phyloP scores from a whole-genome alignment of 2,888 invertebrate species.

The Dendrolimus pini region DNA sequence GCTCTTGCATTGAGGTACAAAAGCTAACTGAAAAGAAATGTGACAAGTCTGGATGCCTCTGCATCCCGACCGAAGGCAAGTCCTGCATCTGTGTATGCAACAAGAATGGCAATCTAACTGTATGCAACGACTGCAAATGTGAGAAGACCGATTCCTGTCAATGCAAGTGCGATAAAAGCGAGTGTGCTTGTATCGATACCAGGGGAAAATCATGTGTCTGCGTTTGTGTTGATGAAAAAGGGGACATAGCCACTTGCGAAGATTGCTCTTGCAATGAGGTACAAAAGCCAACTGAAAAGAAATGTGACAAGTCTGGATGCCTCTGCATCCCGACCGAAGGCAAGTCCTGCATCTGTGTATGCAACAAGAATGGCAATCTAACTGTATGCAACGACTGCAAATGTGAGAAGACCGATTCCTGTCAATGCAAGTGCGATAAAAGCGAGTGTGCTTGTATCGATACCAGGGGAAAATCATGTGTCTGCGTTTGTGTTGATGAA shows the following conservation, averaged over 20 bases:
- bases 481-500: constrained; percentile 14
- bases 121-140: constrained; percentile 21
- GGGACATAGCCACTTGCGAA: constrained; percentile 11
- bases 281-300: neutral
- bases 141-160: neutral
- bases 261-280: neutral
- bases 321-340: constrained; percentile 1
- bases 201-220: constrained; percentile 18
- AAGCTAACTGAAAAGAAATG: constrained; percentile 13
- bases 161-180: constrained; percentile 19
- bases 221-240: constrained; percentile 11
- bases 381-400: neutral
- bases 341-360: neutral
- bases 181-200: constrained; percentile 18
- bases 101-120: constrained; percentile 11
- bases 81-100: constrained; percentile 7
- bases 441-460: constrained; percentile 18
- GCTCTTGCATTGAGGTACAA: neutral
- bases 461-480: constrained; percentile 15
- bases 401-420: neutral
- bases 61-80: neutral
- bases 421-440: constrained; percentile 18
- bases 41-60: constrained; percentile 13
- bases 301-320: neutral
- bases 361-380: neutral